Conservation (phyloP, 2,113 vertebrate species). For the Saguinus midas region DNA sequence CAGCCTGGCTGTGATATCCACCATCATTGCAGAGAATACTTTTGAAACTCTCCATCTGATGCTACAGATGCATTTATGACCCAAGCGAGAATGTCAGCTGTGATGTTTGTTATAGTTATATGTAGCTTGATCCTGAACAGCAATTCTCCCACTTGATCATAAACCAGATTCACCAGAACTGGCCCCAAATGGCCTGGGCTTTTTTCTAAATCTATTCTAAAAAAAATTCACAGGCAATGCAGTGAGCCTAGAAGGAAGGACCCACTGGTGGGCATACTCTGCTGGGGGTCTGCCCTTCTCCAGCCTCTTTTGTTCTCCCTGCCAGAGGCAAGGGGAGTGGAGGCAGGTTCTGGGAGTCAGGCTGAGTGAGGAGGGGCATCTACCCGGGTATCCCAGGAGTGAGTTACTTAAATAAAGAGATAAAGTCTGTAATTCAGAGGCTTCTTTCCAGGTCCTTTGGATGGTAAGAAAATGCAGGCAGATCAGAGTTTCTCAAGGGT, state of each 20-base stretch:
- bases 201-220: background rate
- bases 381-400: background rate
- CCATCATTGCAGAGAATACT: background rate
- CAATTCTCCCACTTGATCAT: background rate
- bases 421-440: background rate
- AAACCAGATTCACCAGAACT: background rate
- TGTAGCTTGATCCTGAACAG: background rate
- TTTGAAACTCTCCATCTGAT: background rate
- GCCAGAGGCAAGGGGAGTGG: background rate
- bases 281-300: background rate
- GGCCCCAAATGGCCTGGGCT: background rate
- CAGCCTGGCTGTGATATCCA: background rate
- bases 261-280: background rate
- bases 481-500: background rate
- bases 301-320: background rate
- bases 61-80: background rate
- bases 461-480: background rate
- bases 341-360: background rate
- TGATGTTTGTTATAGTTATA: background rate
- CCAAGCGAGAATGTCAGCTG: background rate
- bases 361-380: background rate
- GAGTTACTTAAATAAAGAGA: background rate
- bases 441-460: no score
- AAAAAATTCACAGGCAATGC: background rate
- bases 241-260: background rate